Conservation (phyloP, 1,140 invertebrate species). For the Cyclina sinensis region DNA sequence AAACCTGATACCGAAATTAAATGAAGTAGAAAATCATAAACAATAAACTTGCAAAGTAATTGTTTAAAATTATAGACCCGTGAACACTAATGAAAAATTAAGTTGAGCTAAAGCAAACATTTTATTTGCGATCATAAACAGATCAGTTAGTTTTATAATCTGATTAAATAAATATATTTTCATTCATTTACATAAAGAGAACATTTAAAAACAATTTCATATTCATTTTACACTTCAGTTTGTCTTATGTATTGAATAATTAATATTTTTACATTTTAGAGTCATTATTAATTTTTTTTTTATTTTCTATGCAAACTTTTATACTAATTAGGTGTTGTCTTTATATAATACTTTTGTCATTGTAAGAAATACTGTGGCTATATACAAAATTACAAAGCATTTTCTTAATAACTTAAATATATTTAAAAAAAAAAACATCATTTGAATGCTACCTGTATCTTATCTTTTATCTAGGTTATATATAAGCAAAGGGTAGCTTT, state of each 20-base stretch:
- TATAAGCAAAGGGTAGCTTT: no score
- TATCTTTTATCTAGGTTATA: no score
- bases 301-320: no score
- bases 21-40: constrained; percentile 40
- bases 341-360: no score
- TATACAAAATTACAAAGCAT: no score
- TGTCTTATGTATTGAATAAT: background rate
- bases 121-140: constrained; percentile 5
- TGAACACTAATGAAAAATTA: constrained; percentile 38
- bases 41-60: constrained; percentile 35
- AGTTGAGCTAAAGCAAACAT: constrained; percentile 27
- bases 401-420: no score
- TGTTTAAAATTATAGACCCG: constrained; percentile 47
- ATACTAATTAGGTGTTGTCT: no score
- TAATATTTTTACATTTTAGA: background rate
- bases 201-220: constrained; percentile 50
- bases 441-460: no score
- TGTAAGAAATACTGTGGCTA: no score
- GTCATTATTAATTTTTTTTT: no score
- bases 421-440: no score
- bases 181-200: constrained; percentile 39
- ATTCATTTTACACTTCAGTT: constrained; percentile 28
- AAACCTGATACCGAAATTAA: constrained; percentile 27
- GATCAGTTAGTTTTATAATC: background rate
- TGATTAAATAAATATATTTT: constrained; percentile 25